phyloP scores from a whole-genome alignment of 2,113 vertebrate genomes.

The Salminus brasiliensis region DNA sequence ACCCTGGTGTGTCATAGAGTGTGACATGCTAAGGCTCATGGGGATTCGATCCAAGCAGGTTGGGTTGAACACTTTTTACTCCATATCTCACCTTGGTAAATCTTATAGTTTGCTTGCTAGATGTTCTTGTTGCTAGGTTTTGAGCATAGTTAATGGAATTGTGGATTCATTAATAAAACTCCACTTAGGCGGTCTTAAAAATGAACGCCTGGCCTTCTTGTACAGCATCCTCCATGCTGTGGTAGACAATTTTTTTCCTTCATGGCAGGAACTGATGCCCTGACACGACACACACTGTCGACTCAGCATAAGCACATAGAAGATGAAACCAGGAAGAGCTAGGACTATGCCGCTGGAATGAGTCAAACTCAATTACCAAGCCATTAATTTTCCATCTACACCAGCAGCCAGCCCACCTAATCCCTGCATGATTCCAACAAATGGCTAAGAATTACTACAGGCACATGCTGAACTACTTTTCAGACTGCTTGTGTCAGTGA shows the following conservation, averaged over 20 bases:
- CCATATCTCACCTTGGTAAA: neutral
- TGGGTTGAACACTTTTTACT: neutral
- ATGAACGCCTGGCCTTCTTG: neutral
- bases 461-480: constrained; percentile 7
- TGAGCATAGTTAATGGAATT: neutral
- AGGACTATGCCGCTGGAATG: constrained; percentile 55
- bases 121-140: neutral
- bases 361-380: constrained; percentile 60
- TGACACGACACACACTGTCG: neutral
- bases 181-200: neutral
- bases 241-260: neutral
- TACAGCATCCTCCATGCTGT: neutral
- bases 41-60: neutral
- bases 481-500: constrained; percentile 12
- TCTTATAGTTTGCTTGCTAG: neutral
- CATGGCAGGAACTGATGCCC: constrained; percentile 1
- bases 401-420: constrained; percentile 14
- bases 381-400: constrained; percentile 32
- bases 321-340: constrained; percentile 41
- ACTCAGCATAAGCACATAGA: constrained; percentile 35
- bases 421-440: constrained; percentile 1
- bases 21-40: neutral
- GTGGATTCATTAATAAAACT: neutral
- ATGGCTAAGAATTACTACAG: neutral
- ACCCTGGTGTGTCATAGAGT: constrained; percentile 28